Evolutionary conservation across 2,888 invertebrate species (phyloP).

Genomic region (Microctonus hyperodae): DNA sequence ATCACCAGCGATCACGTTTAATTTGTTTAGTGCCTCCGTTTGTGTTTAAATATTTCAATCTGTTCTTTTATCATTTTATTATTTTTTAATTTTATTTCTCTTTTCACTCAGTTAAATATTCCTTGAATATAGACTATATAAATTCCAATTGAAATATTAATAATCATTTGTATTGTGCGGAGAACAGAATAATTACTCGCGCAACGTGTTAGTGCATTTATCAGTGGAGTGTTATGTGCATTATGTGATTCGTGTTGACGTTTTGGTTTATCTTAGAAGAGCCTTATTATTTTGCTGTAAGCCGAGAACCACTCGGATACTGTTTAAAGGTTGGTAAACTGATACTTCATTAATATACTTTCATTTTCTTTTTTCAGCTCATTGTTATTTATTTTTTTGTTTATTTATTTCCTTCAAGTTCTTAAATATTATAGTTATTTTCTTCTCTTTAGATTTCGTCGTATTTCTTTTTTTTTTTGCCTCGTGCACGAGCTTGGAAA

Average conservation of each 20-base stretch:
- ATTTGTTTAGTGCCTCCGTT: not conserved
- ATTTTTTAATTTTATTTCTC: not conserved
- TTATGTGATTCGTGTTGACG: conserved; percentile 40
- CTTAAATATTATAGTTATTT: conserved; percentile 12
- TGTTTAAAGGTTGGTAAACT: conserved; percentile 29
- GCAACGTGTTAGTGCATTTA: conserved; percentile 25
- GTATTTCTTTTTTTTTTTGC: conserved; percentile 2
- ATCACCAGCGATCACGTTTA: too few species aligned
- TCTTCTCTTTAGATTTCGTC: conserved; percentile 9
- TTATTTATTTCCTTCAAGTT: not conserved
- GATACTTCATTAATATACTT: conserved; percentile 4
- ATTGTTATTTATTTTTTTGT: not conserved
- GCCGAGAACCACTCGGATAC: conserved; percentile 27
- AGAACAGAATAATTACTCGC: not conserved
- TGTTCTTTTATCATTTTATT: too few species aligned
- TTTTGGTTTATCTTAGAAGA: conserved; percentile 31
- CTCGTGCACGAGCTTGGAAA: conserved; percentile 28
- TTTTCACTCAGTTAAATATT: too few species aligned
- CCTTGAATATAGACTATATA: too few species aligned
- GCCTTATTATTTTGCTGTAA: conserved; percentile 27
- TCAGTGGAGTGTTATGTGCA: conserved; percentile 39
- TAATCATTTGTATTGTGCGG: not conserved
- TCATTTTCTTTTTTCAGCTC: conserved; percentile 16
- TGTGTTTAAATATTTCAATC: not conserved
- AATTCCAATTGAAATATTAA: too few species aligned